These are phyloP conservation scores for Holotrichia oblita DNA, from an alignment of 1,140 invertebrate species.

Conservation along the genomic window DNA sequence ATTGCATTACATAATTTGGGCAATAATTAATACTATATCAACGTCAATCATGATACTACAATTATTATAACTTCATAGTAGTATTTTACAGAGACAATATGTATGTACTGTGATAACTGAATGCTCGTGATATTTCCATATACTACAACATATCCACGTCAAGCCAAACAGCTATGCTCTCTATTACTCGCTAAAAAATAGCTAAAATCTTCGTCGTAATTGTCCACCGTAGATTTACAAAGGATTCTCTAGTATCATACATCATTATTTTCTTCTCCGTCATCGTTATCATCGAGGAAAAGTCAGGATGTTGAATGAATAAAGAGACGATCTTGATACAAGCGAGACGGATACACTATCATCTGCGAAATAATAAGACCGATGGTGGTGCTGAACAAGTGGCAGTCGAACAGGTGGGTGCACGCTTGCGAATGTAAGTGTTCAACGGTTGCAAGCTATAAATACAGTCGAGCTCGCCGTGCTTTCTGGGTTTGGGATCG, in stretches of 20 bases:
- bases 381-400: conserved; percentile 1
- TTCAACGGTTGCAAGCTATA: conserved; percentile 12
- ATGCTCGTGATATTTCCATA: too few species aligned
- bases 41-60: too few species aligned
- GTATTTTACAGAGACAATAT: too few species aligned
- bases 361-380: not conserved
- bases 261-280: not conserved
- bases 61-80: too few species aligned
- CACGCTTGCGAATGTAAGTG: conserved; percentile 11
- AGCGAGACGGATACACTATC: not conserved
- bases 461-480: conserved; percentile 15
- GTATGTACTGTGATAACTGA: too few species aligned
- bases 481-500: conserved; percentile 10
- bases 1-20: too few species aligned
- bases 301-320: not conserved
- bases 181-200: not conserved
- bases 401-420: conserved; percentile 18
- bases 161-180: too few species aligned
- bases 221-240: not conserved
- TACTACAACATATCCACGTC: too few species aligned
- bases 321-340: conserved; percentile 1
- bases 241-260: not conserved
- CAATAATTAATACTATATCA: too few species aligned
- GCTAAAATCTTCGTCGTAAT: not conserved
- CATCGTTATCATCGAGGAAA: not conserved